Base-by-base conservation (phyloP, 92 coral and sea anemone species). In the Chrysogorgia sp. region DNA sequence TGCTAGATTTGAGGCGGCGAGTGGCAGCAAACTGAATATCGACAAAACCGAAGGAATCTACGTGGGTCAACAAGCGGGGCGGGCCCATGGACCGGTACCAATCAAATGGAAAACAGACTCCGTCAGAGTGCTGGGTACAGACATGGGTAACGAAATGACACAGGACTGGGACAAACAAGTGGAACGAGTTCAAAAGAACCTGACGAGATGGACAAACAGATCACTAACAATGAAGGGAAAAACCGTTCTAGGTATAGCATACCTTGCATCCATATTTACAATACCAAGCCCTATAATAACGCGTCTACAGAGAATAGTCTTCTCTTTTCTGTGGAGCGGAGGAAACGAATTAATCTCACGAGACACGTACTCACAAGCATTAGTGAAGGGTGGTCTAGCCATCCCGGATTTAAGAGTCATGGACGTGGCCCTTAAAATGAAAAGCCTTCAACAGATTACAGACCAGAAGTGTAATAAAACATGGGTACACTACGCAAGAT, bases 241-340 rank as follows among this genome's bases (percentile, higher is more conserved):
- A 58, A 74, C 0, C n/a, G 41, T 82, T 12, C 69, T 80, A 19
- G 67, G 78, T 2, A 76, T 86, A 1, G 74, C 86, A 71, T 81
- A 74, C 34, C 68, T 77, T 0, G 86, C 86, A 7, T 65, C 89
- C 0, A 83, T 81, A 14, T 48, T 74, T 8, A 66, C 69, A 0
- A 86, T 81, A 82, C 89, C 86, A 3, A 48, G 35, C 3, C 37
- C 45, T 37, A 72, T 86, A 0, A 32, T 20, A 30, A 67, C 71
- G 1, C 56, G 58, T 26, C 41, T 85, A 24, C 10, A 52, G 3
- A 50, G 31, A 26, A 34, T 20, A 1, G 59, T 82, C 0, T 82
- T 68, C 72, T 49, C 47, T 0, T 82, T 72, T 14, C 6, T 82
- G 0, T 82, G 86, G 86, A 67, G 62, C 0, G 55, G 63, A 0